These are phyloP conservation scores for Halisarca cf. caerulea DNA, from an alignment of 37 sponge, comb jelly and placozoan species.

Conservation along the genomic window DNA sequence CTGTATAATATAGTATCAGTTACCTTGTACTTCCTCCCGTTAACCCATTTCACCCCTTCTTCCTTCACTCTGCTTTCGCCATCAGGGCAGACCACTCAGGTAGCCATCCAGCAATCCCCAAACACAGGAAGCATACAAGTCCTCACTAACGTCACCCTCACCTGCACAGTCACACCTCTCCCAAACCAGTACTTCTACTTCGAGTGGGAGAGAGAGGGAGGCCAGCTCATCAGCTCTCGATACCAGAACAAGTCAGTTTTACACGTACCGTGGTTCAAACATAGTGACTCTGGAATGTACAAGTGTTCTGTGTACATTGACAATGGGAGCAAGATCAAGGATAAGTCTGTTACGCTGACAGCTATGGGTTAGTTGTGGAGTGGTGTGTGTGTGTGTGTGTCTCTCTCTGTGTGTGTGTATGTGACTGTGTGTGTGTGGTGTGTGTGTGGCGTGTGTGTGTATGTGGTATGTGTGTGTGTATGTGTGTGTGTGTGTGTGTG, in stretches of 20 bases:
- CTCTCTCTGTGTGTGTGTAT: background rate
- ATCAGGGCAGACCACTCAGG: background rate
- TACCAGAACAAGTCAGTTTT: background rate
- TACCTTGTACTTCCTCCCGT: no score
- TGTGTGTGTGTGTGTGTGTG: no score
- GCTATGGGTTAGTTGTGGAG: background rate
- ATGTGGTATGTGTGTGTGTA: no score
- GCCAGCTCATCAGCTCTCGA: background rate
- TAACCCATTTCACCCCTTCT: no score
- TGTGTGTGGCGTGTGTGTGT: background rate
- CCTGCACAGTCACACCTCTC: background rate
- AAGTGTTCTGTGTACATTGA: slow-evolving; percentile 18
- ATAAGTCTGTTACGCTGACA: background rate
- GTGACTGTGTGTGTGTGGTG: background rate
- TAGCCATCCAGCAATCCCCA: background rate
- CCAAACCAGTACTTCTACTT: slow-evolving; percentile 10
- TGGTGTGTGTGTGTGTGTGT: background rate
- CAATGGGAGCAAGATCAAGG: background rate
- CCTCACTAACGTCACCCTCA: slow-evolving; percentile 13
- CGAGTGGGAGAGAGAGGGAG: background rate
- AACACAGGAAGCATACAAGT: background rate
- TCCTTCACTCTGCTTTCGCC: no score
- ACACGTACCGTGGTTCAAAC: background rate
- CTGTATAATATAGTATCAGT: no score
- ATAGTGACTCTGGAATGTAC: background rate